Evolutionary conservation across 2,113 vertebrate species (phyloP), one percentile per base, ranked within the genome.

Genomic region (Sinocyclocheilus anophthalmus): DNA sequence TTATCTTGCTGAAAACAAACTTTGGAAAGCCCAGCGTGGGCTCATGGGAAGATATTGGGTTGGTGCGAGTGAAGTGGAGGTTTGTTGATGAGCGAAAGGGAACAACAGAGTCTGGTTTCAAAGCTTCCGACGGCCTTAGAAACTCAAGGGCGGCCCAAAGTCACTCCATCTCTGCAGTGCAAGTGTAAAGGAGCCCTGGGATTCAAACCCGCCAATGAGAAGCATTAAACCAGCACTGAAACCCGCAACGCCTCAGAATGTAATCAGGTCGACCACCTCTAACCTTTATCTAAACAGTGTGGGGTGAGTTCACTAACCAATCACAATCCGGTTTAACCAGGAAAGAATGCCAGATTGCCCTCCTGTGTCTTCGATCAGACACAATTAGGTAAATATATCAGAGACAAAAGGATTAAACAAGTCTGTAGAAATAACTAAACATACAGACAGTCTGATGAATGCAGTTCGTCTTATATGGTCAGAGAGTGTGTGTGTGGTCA

Each of bases 361-460:
- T 18, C 48, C 80, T 82, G 79, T 81, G 63, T 22, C 16, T 82
- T 82, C 26, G 18, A 30, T 53, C 80, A 22, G n/a, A 70, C 45
- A 70, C 26, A 69, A 55, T 42, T 84, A 20, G 22, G 26, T 75
- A 57, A 84, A 84, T 73, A 72, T 42, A 84, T 59, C 50, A 75
- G 30, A 73, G 82, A 84, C 82, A 75, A 75, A 84, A 84, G 67
- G 33, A 72, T 59, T 57, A 72, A 55, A 73, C 82, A 84, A 39
- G 50, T 8, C 24, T 73, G 69, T 84, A 59, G 73, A 73, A 75
- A 84, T 84, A 84, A 73, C 69, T 37, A 73, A 84, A 84, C 69
- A 84, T 57, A 83, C 33, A 73, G 67, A 83, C 45, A 73, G 82
- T 59, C 50, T 20, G 50, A 84, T 84, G 22, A 59, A 57, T 30